Evolutionary conservation across 2,797 vertebrate genomes (phyloP), one percentile per base, ranked within the genome.

Genomic region (Cyprinella venusta): DNA sequence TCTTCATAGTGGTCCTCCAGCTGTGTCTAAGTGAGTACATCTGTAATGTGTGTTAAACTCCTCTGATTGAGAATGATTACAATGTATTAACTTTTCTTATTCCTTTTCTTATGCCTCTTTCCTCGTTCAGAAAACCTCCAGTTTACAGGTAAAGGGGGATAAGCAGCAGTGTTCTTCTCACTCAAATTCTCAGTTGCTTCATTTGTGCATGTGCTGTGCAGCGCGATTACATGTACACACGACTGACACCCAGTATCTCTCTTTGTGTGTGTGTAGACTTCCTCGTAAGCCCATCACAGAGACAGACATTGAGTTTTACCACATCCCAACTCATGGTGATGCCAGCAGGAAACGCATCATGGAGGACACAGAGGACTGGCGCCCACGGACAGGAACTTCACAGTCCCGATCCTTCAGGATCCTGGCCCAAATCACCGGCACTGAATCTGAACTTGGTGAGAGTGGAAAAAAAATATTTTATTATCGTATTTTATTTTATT

Each of bases 331-430:
- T 86, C 96, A 97, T 21, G 97, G 96, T 0, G 96, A 98, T 67
- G 96, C 97, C 87, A 99, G 98, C 93, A 98, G 97, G 93, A 97
- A 97, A 88, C 95, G 98, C 24, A 93, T 99, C 90, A 97, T 94
- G 19, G 96, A 99, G 86, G 97, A 99, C 88, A 99, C 98, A 0
- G 98, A 99, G 88, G 98, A 99, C 89, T 99, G 98, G 98, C 96
- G 94, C 18, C 98, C 98, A 0, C 94, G 97, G 24, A 95, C 95
- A 0, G 97, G 97, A 69, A 99, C 97, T 3, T 97, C 97, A 65
- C 98, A 99, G 91, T 99, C 98, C 70, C 96, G 96, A 74, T 99
- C 98, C n/a, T 99, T 99, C 92, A 95, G 95, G 56, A 99, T 99
- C 90, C 96, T 99, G 70, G 97, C 97, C 77, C 97, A 99, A 88